Percentiles rank a stretch among this genome's conserved stretches.
Conservation (phyloP, 2,113 vertebrate species). For the Daubentonia madagascariensis region DNA sequence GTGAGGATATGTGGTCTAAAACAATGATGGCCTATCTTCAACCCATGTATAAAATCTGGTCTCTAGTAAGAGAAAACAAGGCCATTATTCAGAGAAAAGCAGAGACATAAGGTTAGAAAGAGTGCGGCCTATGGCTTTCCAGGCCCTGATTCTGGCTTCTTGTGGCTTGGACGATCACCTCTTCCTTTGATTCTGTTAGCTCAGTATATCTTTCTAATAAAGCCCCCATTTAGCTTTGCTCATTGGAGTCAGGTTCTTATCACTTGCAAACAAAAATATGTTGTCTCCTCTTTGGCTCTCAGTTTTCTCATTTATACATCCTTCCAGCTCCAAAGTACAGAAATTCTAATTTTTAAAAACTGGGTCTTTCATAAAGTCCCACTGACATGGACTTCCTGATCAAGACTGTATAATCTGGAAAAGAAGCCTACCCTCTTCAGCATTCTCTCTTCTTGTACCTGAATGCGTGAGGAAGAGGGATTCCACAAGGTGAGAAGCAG, state of each 20-base stretch:
- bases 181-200: conserved; percentile 1
- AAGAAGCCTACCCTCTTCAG: not conserved
- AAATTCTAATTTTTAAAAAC: conserved; percentile 29
- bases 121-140: not conserved
- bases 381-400: not conserved
- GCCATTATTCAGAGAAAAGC: not conserved
- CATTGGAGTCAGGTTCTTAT: conserved; percentile 11
- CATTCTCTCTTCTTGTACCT: not conserved
- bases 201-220: not conserved
- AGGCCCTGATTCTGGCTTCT: not conserved
- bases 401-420: not conserved
- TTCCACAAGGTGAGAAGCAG: not conserved
- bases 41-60: not conserved
- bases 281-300: not conserved
- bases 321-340: not conserved
- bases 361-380: not conserved
- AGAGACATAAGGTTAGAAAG: not conserved
- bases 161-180: not conserved
- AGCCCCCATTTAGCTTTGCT: not conserved
- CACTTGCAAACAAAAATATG: not conserved
- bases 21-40: not conserved
- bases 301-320: not conserved
- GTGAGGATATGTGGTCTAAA: not conserved
- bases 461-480: not conserved
- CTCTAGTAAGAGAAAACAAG: not conserved